phyloP scores from a whole-genome alignment of 2,113 vertebrate genomes.

The Natator depressus region DNA sequence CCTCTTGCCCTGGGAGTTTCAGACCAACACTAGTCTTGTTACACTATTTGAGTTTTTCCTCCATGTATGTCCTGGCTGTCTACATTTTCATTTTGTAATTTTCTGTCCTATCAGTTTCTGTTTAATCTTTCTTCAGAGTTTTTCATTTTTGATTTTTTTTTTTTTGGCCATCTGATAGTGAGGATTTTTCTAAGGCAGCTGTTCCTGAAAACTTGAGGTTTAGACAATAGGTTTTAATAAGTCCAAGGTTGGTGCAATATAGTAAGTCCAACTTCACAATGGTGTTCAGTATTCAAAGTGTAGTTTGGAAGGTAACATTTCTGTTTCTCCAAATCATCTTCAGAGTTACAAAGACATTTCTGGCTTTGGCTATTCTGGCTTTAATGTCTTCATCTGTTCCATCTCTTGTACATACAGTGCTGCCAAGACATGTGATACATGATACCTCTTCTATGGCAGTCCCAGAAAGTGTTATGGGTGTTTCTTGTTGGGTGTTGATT shows the following conservation, averaged over 20 bases:
- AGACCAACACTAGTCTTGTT: neutral
- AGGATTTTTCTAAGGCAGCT: neutral
- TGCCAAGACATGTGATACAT: neutral
- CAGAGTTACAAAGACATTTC: neutral
- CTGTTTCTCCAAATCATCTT: neutral
- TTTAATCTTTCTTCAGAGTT: neutral
- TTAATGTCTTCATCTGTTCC: neutral
- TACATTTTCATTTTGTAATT: neutral
- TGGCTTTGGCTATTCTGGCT: neutral
- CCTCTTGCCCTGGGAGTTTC: neutral
- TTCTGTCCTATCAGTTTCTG: neutral
- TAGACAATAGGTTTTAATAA: neutral
- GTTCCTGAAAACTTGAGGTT: neutral
- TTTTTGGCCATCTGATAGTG: neutral
- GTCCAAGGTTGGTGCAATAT: neutral
- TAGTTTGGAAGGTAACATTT: neutral
- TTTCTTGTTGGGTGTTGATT: too few species aligned
- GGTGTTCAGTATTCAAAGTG: too few species aligned
- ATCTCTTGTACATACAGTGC: neutral
- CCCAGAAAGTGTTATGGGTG: neutral
- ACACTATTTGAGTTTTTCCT: neutral
- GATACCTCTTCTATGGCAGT: neutral
- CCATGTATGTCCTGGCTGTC: neutral
- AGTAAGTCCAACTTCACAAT: neutral
- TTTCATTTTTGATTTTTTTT: neutral